Conservation (phyloP, 2,888 invertebrate genomes). For the Girardia tigrina region DNA sequence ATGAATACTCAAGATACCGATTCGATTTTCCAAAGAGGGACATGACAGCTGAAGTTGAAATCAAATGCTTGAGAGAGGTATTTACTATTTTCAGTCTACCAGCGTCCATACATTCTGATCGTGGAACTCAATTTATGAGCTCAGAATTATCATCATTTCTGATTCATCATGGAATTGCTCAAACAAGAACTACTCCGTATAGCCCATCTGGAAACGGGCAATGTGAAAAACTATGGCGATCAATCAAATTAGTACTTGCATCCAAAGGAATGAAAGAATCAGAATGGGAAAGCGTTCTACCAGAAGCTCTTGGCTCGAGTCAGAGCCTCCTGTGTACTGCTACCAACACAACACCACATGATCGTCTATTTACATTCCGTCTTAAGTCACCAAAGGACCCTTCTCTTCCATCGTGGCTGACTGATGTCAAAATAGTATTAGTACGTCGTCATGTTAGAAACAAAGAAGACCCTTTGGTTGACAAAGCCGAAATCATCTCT, state of each 20-base stretch:
- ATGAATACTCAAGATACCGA: slow-evolving; percentile 39
- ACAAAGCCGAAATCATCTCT: too few relatives aligned
- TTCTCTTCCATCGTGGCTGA: too few relatives aligned
- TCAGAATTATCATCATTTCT: slow-evolving; percentile 37
- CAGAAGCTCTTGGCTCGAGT: slow-evolving; percentile 36
- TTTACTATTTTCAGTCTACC: slow-evolving; percentile 35
- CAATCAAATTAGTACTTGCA: slow-evolving; percentile 31
- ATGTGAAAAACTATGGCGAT: slow-evolving; percentile 38
- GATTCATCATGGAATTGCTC: slow-evolving; percentile 32
- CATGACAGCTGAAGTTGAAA: slow-evolving; percentile 36
- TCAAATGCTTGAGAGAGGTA: slow-evolving; percentile 36
- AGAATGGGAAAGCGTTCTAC: slow-evolving; percentile 36
- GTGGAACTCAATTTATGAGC: slow-evolving; percentile 38
- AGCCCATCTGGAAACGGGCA: slow-evolving; percentile 37
- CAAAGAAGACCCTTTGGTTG: too few relatives aligned
- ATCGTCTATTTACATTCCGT: slow-evolving; percentile 34
- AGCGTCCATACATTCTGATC: slow-evolving; percentile 37
- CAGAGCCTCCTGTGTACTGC: slow-evolving; percentile 35
- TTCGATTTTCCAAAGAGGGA: slow-evolving; percentile 39
- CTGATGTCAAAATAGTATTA: too few relatives aligned
- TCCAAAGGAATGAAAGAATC: slow-evolving; percentile 15
- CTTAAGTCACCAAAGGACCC: too few relatives aligned
- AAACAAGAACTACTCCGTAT: slow-evolving; percentile 37
- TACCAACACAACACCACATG: slow-evolving; percentile 35
- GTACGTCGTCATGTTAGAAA: too few relatives aligned